Base-by-base conservation (phyloP, 1,140 invertebrate species). In the Drosophila neocordata region DNA sequence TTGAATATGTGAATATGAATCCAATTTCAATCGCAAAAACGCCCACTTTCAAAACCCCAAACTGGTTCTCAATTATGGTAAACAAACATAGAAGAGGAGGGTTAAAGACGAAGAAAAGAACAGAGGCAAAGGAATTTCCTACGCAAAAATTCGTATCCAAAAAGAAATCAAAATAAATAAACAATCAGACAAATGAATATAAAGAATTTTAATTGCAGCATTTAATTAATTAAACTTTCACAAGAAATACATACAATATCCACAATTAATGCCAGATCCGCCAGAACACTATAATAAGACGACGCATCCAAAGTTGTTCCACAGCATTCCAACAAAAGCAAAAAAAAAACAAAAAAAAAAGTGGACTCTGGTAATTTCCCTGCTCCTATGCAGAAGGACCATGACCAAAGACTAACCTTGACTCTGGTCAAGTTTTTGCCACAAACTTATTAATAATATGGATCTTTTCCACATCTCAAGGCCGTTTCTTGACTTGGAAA, bases 191-290 rank as follows among this genome's bases (percentile, higher is more conserved):
- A 53, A 34, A 27, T 60, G 37, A 27, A 60, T 44, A 18, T 8
- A 24, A 15, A 31, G 27, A 31, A 27, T 15, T 41, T 60, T 60
- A 60, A 60, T 60, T 60, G 37, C 24, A 48, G 58, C 13, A 48
- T 24, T 60, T 27, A 27, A 60, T 60, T 48, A 60, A 60, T 44
- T 60, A 24, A 41, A 60, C n/a, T 60, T 60, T 48, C 38, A 48
- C 38, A 44, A 44, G 38, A 27, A 60, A 60, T 8, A 44, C 13
- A 60, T 8, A 44, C 24, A 44, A 60, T 27, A 31, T 27, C 9
- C 8, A 12, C 58, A 44, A 60, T 44, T n/a, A 60, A 60, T 34
- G 8, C 35, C 35, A n/a, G 53, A 56, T 48, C 15, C 41, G 52
- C 52, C 58, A 27, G 22, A 41, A 44, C 24, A 41, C 20, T 60